Evolutionary conservation across 2,797 vertebrate species (phyloP), one percentile per base, ranked within the genome.

Genomic region (Micropoecilia bifurca): DNA sequence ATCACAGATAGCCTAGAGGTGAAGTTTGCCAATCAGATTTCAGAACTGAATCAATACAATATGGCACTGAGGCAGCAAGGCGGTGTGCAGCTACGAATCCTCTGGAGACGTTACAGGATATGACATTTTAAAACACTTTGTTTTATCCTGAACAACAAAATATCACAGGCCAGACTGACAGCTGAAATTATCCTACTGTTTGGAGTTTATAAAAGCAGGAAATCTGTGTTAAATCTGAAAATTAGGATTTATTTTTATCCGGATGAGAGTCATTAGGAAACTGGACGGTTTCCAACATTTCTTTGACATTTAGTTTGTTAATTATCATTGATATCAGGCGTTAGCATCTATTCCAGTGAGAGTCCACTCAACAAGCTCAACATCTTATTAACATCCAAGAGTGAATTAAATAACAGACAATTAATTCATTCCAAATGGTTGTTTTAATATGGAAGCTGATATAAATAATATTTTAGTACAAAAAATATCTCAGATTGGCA

Each of bases 1-100:
- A 87, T 91, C 81, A 88, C 77, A 91, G 87, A 94, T 88, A 93
- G 80, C 84, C 78, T 84, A 57, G 85, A 92, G 89, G 88, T 88
- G 88, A 88, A 85, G 83, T 85, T 90, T 88, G 84, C 84, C 88
- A 80, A 83, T 88, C 87, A 88, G 83, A 92, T 91, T 87, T 88
- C 46, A 73, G 71, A 43, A 87, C 87, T 86, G 71, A 86, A 84
- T 85, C 77, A 74, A 77, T 76, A 50, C 78, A 77, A 87, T 80
- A 85, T 81, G 76, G 87, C 80, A 71, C 71, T 50, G 73, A 87
- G 78, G 63, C 71, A 50, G 71, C 68, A 68, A 75, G 81, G 66
- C 66, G 77, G 57, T n/a, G 79, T 79, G 59, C 39, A 75, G 47
- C 47, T 48, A 39, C 73, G n/a, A 55, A 69, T 71, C 68, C 63